Percentiles rank a stretch among this genome's conserved stretches.
Evolutionary conservation across 2,797 vertebrate genomes (phyloP).

Genomic region (Phataginus tricuspis): DNA sequence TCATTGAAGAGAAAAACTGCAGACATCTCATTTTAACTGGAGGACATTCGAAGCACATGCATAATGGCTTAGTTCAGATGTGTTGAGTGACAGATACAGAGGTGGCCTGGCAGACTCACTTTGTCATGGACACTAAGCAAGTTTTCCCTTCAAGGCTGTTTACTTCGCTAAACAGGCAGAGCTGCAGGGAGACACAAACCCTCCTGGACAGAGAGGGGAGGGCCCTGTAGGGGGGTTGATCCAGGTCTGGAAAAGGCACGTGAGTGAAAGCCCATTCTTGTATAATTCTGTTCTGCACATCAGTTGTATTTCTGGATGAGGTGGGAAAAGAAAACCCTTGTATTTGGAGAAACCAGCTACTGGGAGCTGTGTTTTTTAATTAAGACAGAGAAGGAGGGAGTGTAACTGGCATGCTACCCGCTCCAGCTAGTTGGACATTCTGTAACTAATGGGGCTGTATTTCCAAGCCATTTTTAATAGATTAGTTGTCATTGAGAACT

Average conservation of each 20-base stretch:
- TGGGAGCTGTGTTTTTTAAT: not conserved
- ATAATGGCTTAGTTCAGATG: no score
- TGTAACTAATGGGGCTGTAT: not conserved
- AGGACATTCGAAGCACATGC: not conserved
- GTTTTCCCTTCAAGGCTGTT: not conserved
- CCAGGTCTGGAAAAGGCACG: not conserved
- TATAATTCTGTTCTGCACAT: not conserved
- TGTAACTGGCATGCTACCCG: no score
- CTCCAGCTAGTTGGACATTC: not conserved
- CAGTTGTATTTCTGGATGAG: not conserved
- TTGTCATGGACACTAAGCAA: not conserved
- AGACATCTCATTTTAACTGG: not conserved
- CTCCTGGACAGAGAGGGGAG: not conserved
- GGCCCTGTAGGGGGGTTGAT: not conserved
- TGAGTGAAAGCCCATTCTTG: not conserved
- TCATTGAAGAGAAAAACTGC: not conserved
- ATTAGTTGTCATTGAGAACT: not conserved
- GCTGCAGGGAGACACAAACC: not conserved
- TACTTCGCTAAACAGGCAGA: not conserved
- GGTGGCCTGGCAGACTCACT: not conserved
- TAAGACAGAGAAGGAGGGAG: not conserved
- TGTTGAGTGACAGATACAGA: not conserved
- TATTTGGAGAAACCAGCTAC: not conserved
- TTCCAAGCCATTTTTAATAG: not conserved
- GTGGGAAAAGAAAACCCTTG: not conserved